Evolutionary conservation across 2,888 invertebrate species (phyloP).

Genomic region (Pterobdella sp.): DNA sequence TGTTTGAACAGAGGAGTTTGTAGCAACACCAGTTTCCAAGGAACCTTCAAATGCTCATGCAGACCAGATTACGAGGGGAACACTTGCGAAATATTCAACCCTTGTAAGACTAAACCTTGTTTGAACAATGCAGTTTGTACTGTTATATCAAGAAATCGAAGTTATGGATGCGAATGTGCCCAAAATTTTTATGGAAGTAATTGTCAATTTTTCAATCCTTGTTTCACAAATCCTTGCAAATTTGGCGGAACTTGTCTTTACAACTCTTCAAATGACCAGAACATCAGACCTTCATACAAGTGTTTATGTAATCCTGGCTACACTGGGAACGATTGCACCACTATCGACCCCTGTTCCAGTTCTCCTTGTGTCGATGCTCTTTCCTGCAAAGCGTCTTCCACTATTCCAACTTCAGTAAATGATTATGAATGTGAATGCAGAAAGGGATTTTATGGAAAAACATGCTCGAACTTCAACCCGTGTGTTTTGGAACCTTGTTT

Average conservation of each 20-base stretch:
- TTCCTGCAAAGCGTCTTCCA: background rate
- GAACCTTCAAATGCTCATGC: constrained; percentile 38
- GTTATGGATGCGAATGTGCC: constrained; percentile 26
- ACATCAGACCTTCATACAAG: background rate
- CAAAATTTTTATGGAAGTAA: constrained; percentile 19
- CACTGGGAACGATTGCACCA: constrained; percentile 2
- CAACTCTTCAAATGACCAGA: background rate
- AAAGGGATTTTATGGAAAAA: constrained; percentile 23
- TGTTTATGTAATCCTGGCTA: constrained; percentile 15
- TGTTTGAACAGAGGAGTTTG: constrained; percentile 36
- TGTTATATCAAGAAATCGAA: background rate
- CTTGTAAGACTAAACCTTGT: constrained; percentile 20
- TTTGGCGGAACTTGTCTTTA: constrained; percentile 30
- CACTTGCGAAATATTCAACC: constrained; percentile 28
- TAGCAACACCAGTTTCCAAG: constrained; percentile 25
- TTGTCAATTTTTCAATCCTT: constrained; percentile 31
- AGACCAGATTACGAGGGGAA: constrained; percentile 33
- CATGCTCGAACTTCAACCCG: constrained; percentile 30
- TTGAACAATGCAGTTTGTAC: constrained; percentile 14
- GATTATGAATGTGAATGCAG: constrained; percentile 27
- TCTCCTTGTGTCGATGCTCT: constrained; percentile 3
- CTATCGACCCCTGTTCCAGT: constrained; percentile 20
- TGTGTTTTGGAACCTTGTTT: constrained; percentile 32
- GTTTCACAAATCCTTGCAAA: constrained; percentile 34
- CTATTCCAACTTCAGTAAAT: background rate